Base-by-base conservation (phyloP, 2,888 invertebrate species). In the Trissolcus japonicus region DNA sequence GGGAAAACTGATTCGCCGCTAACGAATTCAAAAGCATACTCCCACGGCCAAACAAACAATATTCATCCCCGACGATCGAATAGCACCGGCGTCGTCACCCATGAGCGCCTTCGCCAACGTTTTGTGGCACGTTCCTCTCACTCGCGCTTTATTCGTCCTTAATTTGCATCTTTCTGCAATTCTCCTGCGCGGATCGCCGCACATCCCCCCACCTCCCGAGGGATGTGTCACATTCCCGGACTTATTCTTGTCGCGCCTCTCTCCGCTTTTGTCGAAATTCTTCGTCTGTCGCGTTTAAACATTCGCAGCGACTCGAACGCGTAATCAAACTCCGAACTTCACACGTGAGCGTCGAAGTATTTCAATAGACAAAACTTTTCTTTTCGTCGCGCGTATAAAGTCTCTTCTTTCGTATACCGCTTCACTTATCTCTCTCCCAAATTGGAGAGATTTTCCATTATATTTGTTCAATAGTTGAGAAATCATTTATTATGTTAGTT, bases 231-330 rank as follows among this genome's bases (percentile, higher is more conserved):
- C 46, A 46, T 46, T 19, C 19, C 19, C 51, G 19, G 11, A 51
- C 51, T 51, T 51, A 53, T 63, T 51, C 50, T 62, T 65, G 65
- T 72, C 59, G 56, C 54, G 43, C 60, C 35, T 35, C 35, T 35
- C 35, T 35, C 11, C 9, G 35, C 35, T 62, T 54, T 68, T 59
- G 41, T 25, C 66, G 41, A 54, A 66, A 74, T 65, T 66, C 65
- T 54, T 54, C 63, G 63, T 61, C 54, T 51, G 56, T 48, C 62
- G 67, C 68, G 75, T 74, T 63, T 63, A 54, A 75, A 63, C 53
- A 65, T 57, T 11, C 59, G 43, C 63, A 2, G 35, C 35, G 53
- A 56, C 56, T 48, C 74, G 55, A 74, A 67, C 56, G 62, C 62
- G 56, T 59, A 62, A 63, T 61, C 68, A 71, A 63, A 63, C 71